Conservation (phyloP, 2,888 invertebrate genomes). For the Pristionchus arcanus region DNA sequence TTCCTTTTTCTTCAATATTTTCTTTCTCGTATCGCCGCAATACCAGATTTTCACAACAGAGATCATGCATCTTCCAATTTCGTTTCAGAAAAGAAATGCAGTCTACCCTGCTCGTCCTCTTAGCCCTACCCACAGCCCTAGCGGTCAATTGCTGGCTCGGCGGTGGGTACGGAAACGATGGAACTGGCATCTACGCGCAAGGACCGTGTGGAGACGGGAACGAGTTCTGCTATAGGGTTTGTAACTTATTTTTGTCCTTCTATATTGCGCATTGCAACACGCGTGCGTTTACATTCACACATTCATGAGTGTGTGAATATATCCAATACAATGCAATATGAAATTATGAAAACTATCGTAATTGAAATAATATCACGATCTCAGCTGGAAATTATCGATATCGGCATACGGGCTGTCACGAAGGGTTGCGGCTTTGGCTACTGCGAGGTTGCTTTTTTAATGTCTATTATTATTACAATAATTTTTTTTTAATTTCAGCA, state of each 20-base stretch:
- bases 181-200: background rate
- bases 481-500: background rate
- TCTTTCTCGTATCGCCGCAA: too few species aligned
- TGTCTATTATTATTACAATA: too few species aligned
- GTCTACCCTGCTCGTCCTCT: background rate
- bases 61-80: too few species aligned
- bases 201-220: background rate
- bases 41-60: too few species aligned
- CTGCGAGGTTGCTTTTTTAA: background rate
- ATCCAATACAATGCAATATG: too few species aligned
- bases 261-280: too few species aligned
- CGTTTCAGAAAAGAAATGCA: background rate
- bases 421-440: background rate
- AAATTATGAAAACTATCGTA: too few species aligned
- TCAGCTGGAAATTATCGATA: background rate
- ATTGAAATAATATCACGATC: background rate
- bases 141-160: background rate
- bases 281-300: too few species aligned
- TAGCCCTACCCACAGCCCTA: background rate
- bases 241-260: background rate
- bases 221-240: slow-evolving; percentile 14
- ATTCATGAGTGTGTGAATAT: too few species aligned
- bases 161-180: background rate
- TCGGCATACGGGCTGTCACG: background rate
- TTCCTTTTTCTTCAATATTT: background rate